Evolutionary conservation across 2,797 vertebrate species (phyloP).

Genomic region (Myripristis jacobus): DNA sequence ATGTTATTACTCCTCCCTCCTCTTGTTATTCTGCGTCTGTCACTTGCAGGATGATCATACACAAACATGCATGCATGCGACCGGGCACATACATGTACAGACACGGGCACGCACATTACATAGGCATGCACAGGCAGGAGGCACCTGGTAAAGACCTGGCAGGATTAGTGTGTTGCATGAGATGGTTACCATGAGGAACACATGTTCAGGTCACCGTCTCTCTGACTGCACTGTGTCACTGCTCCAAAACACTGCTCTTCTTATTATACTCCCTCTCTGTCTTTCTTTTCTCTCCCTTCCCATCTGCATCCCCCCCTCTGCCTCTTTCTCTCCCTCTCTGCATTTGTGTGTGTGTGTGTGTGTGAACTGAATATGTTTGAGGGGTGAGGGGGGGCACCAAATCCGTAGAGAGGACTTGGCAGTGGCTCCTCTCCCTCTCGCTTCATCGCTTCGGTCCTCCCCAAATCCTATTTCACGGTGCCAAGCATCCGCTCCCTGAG

Average conservation of each 20-base stretch:
- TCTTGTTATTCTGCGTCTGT: conserved; percentile 51
- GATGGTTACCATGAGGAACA: conserved; percentile 74
- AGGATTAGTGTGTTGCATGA: conserved; percentile 73
- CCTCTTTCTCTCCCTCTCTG: conserved; percentile 41
- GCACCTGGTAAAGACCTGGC: conserved; percentile 72
- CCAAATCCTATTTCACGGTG: conserved; percentile 84
- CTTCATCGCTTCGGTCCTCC: conserved; percentile 83
- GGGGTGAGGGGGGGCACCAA: conserved; percentile 80
- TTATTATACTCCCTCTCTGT: conserved; percentile 62
- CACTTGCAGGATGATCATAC: conserved; percentile 43
- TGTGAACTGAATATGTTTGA: conserved; percentile 69
- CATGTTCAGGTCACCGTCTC: conserved; percentile 77
- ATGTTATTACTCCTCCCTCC: conserved; percentile 15
- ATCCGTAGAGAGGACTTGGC: conserved; percentile 84
- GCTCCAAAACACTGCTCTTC: conserved; percentile 68
- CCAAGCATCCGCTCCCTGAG: conserved; percentile 84
- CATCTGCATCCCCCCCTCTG: conserved; percentile 46
- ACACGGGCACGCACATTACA: conserved; percentile 12
- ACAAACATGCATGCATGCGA: conserved; percentile 10
- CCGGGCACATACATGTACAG: conserved; percentile 13
- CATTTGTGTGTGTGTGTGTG: conserved; percentile 35
- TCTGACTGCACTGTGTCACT: conserved; percentile 62
- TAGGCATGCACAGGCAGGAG: conserved; percentile 18
- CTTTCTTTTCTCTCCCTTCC: conserved; percentile 59
- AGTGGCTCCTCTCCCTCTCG: conserved; percentile 80